phyloP scores from a whole-genome alignment of 2,888 invertebrate genomes.

The Pandemis cinnamomeana region DNA sequence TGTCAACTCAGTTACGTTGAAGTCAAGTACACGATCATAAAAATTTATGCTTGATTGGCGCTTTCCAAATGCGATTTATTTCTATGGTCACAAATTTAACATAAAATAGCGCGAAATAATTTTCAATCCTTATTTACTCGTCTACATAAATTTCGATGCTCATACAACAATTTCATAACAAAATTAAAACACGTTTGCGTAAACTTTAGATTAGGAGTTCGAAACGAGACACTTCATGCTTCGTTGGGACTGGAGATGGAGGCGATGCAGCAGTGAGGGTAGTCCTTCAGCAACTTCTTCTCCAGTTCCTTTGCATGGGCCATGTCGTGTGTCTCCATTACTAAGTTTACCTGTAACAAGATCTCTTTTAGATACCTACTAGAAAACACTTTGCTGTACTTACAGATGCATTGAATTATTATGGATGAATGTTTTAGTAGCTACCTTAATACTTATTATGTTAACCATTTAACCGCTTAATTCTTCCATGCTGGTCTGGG shows the following conservation, averaged over 20 bases:
- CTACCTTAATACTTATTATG: no score
- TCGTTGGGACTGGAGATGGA: slow-evolving; percentile 44
- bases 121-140: not conserved
- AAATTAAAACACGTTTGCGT: not conserved
- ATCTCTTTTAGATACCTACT: not conserved
- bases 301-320: slow-evolving; percentile 61
- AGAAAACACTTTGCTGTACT: no score
- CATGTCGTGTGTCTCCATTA: slow-evolving; percentile 59
- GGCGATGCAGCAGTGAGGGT: slow-evolving; percentile 56
- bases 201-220: not conserved
- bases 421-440: no score
- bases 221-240: not conserved
- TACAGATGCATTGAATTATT: no score
- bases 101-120: slow-evolving; percentile 4
- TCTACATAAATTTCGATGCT: not conserved
- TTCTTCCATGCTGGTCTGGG: no score
- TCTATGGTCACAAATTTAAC: no score
- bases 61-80: no score
- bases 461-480: no score
- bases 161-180: slow-evolving; percentile 1
- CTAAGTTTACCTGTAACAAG: slow-evolving; percentile 57
- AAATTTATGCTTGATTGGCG: no score
- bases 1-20: no score
- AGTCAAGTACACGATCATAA: no score
- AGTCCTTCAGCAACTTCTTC: slow-evolving; percentile 59